Evolutionary conservation across 1,140 invertebrate genomes (phyloP).

Genomic region (Cyrtorhinus lividipennis): DNA sequence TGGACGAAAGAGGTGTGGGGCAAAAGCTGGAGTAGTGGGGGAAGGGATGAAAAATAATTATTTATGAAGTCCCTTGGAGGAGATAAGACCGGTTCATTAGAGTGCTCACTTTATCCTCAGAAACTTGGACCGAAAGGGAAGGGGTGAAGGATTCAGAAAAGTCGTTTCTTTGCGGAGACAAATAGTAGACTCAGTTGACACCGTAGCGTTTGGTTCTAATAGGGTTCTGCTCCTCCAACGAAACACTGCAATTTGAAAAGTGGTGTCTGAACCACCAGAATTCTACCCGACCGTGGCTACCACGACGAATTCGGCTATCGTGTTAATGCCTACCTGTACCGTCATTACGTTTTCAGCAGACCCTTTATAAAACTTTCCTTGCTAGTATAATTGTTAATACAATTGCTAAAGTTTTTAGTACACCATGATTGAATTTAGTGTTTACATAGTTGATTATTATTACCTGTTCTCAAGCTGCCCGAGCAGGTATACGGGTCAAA

Average conservation of each 20-base stretch:
- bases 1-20: no score
- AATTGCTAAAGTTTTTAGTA: no score
- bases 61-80: conserved; percentile 15
- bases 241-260: background rate
- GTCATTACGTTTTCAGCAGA: no score
- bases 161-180: background rate
- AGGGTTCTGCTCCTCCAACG: background rate
- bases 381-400: no score
- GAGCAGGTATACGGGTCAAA: no score
- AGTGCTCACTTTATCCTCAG: conserved; percentile 4
- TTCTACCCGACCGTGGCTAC: no score
- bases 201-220: background rate
- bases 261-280: background rate
- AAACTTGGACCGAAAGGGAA: background rate
- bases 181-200: background rate
- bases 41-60: conserved; percentile 15
- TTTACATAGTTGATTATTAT: no score
- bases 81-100: conserved; percentile 16
- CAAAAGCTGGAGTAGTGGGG: background rate
- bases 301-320: no score
- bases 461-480: no score
- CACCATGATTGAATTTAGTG: no score
- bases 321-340: no score
- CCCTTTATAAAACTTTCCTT: no score
- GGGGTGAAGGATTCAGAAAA: background rate